Percentiles rank a stretch among this genome's conserved stretches.
Conservation (phyloP, 2,888 invertebrate genomes). For the Plagiodera versicolora region DNA sequence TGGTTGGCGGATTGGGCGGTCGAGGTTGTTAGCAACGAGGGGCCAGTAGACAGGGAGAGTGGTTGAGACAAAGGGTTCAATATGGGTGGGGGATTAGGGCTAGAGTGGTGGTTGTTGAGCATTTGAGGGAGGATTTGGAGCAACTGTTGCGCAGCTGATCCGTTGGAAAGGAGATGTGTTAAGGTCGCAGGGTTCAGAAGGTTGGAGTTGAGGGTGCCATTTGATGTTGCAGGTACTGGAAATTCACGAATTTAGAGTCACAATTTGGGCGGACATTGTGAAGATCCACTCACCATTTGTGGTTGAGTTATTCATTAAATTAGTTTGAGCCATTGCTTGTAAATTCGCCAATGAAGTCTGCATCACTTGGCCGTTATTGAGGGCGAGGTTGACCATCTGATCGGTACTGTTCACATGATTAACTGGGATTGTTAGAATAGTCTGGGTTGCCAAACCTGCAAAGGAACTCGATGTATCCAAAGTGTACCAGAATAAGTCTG, state of each 20-base stretch:
- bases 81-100: conserved; percentile 37
- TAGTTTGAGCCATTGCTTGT: conserved; percentile 75
- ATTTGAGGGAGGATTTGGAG: conserved; percentile 75
- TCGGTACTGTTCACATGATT: conserved; percentile 77
- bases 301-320: conserved; percentile 53
- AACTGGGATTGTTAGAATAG: conserved; percentile 93
- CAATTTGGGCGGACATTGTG: background rate
- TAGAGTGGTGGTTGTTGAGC: conserved; percentile 44
- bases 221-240: conserved; percentile 63
- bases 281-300: conserved; percentile 17
- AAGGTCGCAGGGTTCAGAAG: conserved; percentile 68
- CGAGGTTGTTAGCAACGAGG: conserved; percentile 26
- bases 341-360: conserved; percentile 81
- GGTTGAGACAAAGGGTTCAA: conserved; percentile 50
- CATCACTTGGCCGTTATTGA: conserved; percentile 84
- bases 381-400: conserved; percentile 77
- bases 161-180: conserved; percentile 74
- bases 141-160: conserved; percentile 69
- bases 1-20: conserved; percentile 23
- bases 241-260: conserved; percentile 9
- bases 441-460: conserved; percentile 90
- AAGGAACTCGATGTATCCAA: conserved; percentile 21
- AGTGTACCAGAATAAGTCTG: too few species aligned
- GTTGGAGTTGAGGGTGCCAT: conserved; percentile 66
- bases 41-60: conserved; percentile 30